These are phyloP conservation scores for Miltochrista miniata DNA, from an alignment of 2,888 invertebrate genomes.

Conservation along the genomic window DNA sequence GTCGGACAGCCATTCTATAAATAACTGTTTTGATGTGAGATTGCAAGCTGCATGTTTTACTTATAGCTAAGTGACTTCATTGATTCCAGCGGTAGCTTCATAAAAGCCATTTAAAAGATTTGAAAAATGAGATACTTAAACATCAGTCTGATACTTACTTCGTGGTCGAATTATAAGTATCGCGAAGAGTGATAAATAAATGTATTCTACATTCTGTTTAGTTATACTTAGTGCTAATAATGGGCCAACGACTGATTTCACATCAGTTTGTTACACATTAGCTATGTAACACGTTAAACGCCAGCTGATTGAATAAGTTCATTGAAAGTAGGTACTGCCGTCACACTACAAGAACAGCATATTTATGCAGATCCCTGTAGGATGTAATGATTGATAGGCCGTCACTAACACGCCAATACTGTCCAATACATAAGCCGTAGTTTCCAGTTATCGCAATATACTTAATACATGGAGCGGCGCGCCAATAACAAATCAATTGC, in stretches of 20 bases:
- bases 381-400: slow-evolving; percentile 1
- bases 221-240: no score
- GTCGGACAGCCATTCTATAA: slow-evolving; percentile 7
- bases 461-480: slow-evolving; percentile 41
- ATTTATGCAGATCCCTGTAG: slow-evolving; percentile 14
- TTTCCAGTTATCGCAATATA: background rate
- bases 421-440: background rate
- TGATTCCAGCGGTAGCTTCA: slow-evolving; percentile 9
- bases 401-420: background rate
- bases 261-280: slow-evolving; percentile 20
- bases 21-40: slow-evolving; percentile 10
- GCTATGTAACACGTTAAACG: slow-evolving; percentile 15
- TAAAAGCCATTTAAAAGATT: slow-evolving; percentile 1
- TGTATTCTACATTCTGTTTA: no score
- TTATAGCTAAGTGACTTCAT: slow-evolving; percentile 9
- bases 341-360: slow-evolving; percentile 25
- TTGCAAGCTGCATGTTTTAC: slow-evolving; percentile 5
- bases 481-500: slow-evolving; percentile 43
- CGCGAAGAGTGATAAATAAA: no score
- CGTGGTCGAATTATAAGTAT: no score
- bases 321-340: slow-evolving; percentile 29
- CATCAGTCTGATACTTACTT: background rate
- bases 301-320: slow-evolving; percentile 36
- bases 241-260: no score
- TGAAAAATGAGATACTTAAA: background rate